Percentiles rank a stretch among this genome's conserved stretches.
Evolutionary conservation across 2,797 vertebrate species (phyloP).

Genomic region (Scyliorhinus canicula): DNA sequence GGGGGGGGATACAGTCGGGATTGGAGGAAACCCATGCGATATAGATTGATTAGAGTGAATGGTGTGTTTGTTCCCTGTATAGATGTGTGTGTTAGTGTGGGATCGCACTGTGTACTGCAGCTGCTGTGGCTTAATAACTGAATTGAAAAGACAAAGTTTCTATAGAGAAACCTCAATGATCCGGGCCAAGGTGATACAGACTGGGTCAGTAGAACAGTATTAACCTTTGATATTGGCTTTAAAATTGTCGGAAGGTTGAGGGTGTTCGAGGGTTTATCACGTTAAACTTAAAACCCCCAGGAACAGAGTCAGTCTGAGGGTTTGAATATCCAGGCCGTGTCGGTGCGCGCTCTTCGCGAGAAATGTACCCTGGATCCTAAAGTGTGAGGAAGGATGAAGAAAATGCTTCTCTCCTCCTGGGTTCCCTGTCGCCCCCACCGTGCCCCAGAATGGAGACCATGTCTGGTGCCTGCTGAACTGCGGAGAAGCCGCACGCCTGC

Average conservation of each 20-base stretch:
- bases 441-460: too few species aligned
- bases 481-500: background rate
- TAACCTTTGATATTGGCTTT: background rate
- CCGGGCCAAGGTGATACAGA: background rate
- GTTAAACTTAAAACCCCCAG: background rate
- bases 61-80: background rate
- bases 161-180: background rate
- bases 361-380: background rate
- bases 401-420: background rate
- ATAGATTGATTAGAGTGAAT: background rate
- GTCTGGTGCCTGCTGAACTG: background rate
- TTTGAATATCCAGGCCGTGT: background rate
- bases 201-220: background rate
- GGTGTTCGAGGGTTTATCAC: background rate
- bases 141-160: background rate
- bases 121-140: background rate
- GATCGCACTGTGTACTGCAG: background rate
- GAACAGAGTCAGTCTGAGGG: background rate
- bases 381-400: too few species aligned
- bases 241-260: background rate
- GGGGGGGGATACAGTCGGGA: too few species aligned
- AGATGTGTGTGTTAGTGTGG: background rate
- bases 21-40: background rate
- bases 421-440: background rate
- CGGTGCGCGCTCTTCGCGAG: background rate